phyloP scores from a whole-genome alignment of 2,113 vertebrate species.

The Glaucomys volans region DNA sequence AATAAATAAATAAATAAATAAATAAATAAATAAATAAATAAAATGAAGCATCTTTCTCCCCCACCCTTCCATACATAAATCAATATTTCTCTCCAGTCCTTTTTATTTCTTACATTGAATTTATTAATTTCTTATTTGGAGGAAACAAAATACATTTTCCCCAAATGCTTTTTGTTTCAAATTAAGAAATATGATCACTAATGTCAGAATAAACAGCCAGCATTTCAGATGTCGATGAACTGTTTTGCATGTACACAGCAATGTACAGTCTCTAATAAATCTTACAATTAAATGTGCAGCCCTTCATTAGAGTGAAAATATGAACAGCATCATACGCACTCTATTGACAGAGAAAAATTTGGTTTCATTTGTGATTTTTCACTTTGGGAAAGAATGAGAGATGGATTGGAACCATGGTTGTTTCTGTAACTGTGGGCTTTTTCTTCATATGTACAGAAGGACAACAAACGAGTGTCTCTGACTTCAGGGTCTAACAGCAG shows the following conservation, averaged over 20 bases:
- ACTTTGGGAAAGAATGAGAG: constrained; percentile 83
- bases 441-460: constrained; percentile 76
- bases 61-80: not conserved
- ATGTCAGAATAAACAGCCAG: constrained; percentile 86
- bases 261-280: constrained; percentile 85
- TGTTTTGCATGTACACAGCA: constrained; percentile 83
- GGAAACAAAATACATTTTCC: constrained; percentile 75
- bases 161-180: constrained; percentile 81
- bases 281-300: constrained; percentile 88
- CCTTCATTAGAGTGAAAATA: constrained; percentile 90
- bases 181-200: constrained; percentile 87
- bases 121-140: constrained; percentile 81
- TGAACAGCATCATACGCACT: constrained; percentile 89
- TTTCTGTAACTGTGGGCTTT: constrained; percentile 79
- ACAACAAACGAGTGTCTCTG: constrained; percentile 82
- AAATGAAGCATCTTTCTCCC: constrained; percentile 64
- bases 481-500: constrained; percentile 81
- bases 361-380: constrained; percentile 85
- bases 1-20: constrained; percentile 31
- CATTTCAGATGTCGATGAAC: constrained; percentile 82
- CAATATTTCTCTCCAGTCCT: constrained; percentile 36
- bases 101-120: constrained; percentile 78
- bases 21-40: constrained; percentile 20
- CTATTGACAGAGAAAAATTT: constrained; percentile 88
- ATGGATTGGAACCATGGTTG: constrained; percentile 73